Base-by-base conservation (phyloP, 2,797 vertebrate species). In the Hydrocynus forskahlii region DNA sequence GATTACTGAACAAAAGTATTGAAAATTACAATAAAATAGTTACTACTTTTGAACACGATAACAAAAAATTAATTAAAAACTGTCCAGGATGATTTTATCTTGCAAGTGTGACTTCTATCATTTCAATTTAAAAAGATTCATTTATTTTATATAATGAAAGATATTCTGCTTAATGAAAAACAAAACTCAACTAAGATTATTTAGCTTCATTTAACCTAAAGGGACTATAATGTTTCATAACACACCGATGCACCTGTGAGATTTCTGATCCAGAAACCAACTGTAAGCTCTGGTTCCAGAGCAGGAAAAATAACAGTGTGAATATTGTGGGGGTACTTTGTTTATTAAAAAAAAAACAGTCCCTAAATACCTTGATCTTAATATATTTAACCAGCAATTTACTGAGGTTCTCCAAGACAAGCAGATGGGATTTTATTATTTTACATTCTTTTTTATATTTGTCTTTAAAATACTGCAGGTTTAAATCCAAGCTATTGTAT, bases 401-500 rank as follows among this genome's bases (percentile, higher is more conserved):
- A 70, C 21, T 70, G 21, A 16, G 43, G 25, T 7, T 23, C 23
- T 64, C 43, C 25, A 25, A 69, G 12, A n/a, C 66, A 68, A 5
- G 9, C 43, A 68, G 2, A 45, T 13, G 0, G n/a, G n/a, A 68
- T 21, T 21, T n/a, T 12, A 21, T 68, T 48, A 48, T 13, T 7
- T 2, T 48, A 14, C 21, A 25, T 7, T 29, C 7, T 29, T 1
- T 54, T 52, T 52, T 64, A 12, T 64, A 38, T 64, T 64, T 64
- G 62, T 35, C 25, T 72, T 79, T 63, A 52, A 21, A 9, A 79
- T 25, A 63, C 57, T 17, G 5, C 1, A 0, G 17, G 54, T 54
- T 81, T 63, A 23, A 9, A 50, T 75, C 38, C 69, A 52, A 78
- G 21, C 66, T n/a, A 57, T 5, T 23, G 72, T 6, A 60, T 75